These are phyloP conservation scores for Herpailurus yagouaroundi DNA, from an alignment of 2,113 vertebrate genomes.

Conservation along the genomic window DNA sequence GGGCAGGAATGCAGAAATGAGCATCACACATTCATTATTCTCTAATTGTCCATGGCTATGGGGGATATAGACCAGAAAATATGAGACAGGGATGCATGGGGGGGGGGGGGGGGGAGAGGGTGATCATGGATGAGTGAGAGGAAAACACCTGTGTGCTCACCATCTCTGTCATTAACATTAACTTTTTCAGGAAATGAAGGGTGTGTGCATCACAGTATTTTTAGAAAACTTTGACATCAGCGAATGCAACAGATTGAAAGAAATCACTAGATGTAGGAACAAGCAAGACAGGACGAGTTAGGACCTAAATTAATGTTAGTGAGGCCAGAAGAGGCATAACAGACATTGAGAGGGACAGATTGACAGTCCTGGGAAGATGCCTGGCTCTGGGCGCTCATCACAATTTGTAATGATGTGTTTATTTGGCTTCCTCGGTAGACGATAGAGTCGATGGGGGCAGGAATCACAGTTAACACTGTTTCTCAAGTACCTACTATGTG, in stretches of 20 bases:
- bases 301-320: not conserved
- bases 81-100: not conserved
- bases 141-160: not conserved
- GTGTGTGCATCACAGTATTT: not conserved
- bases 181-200: not conserved
- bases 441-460: not conserved
- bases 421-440: not conserved
- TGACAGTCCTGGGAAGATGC: not conserved
- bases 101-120: too few species aligned
- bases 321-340: not conserved
- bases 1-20: not conserved
- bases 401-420: not conserved
- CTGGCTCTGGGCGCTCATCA: not conserved
- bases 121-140: not conserved
- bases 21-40: accelerated
- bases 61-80: not conserved
- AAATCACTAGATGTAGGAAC: not conserved
- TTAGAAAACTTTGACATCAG: not conserved
- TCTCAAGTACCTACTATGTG: not conserved
- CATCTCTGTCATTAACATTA: not conserved
- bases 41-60: not conserved
- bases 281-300: not conserved
- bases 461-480: not conserved
- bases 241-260: not conserved
- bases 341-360: not conserved